These are phyloP conservation scores for Drosophila azteca DNA, from an alignment of 1,140 invertebrate genomes.

Conservation along the genomic window DNA sequence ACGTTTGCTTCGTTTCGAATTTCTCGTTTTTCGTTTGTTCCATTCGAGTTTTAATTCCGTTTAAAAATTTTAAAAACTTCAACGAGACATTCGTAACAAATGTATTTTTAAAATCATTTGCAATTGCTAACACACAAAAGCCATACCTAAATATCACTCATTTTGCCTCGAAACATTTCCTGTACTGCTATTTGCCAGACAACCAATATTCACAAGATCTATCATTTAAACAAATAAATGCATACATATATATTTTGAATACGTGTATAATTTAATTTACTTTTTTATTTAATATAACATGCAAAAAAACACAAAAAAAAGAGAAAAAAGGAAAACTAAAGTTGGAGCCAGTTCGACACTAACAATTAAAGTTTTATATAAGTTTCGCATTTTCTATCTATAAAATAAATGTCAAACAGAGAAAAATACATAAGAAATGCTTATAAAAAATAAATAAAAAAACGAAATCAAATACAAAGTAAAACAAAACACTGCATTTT, in stretches of 20 bases:
- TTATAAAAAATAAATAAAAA: conserved; percentile 53
- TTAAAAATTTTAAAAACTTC: neutral
- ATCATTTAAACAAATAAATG: conserved; percentile 16
- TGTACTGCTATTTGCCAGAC: conserved; percentile 29
- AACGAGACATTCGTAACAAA: too few relatives aligned
- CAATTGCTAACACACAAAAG: too few relatives aligned
- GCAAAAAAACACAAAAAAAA: conserved; percentile 11
- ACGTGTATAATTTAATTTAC: conserved; percentile 49
- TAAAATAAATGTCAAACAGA: conserved; percentile 67
- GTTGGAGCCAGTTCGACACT: conserved; percentile 17
- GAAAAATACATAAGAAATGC: conserved; percentile 67
- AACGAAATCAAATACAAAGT: conserved; percentile 58
- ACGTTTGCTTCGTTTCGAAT: too few relatives aligned
- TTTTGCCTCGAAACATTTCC: conserved; percentile 33
- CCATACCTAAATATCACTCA: too few relatives aligned
- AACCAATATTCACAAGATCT: conserved; percentile 6
- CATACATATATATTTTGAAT: conserved; percentile 10
- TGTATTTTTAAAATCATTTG: too few relatives aligned
- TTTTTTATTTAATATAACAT: conserved; percentile 52
- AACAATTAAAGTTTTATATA: conserved; percentile 49
- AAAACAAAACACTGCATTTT: conserved; percentile 58
- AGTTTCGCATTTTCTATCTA: conserved; percentile 71
- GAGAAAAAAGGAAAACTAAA: conserved; percentile 9
- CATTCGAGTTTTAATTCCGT: conserved; percentile 14
- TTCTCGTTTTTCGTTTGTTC: too few relatives aligned